Evolutionary conservation across 2,113 vertebrate genomes (phyloP).

Genomic region (Trichechus manatus): DNA sequence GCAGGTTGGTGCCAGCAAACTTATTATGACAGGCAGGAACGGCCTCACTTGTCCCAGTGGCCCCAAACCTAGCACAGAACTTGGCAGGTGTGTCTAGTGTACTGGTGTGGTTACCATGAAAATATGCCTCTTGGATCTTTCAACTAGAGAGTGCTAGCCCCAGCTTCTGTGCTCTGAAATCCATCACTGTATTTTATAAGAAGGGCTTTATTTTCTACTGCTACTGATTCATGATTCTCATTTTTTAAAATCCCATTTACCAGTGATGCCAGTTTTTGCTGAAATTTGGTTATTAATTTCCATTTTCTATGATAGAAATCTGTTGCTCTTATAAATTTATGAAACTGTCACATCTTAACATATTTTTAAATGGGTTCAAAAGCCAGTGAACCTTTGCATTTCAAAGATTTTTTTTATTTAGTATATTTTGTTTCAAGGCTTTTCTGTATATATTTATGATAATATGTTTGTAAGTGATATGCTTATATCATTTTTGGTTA

Average conservation of each 20-base stretch:
- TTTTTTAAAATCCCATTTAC: neutral
- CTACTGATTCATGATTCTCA: neutral
- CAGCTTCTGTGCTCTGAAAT: neutral
- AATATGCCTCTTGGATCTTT: neutral
- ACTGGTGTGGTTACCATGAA: neutral
- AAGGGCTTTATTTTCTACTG: neutral
- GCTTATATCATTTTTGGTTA: conserved; percentile 27
- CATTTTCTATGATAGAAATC: conserved; percentile 21
- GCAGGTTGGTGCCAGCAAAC: neutral
- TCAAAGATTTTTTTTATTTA: conserved; percentile 44
- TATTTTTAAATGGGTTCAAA: conserved; percentile 18
- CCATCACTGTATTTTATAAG: neutral
- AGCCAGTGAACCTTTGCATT: conserved; percentile 3
- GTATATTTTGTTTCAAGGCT: conserved; percentile 33
- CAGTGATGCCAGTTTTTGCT: neutral
- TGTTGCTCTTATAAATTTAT: neutral
- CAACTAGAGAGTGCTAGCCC: neutral
- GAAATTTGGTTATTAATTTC: conserved; percentile 39
- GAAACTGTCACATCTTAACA: conserved; percentile 1
- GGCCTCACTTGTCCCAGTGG: neutral
- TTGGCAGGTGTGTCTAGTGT: neutral
- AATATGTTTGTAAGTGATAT: conserved; percentile 50
- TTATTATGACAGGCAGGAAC: neutral
- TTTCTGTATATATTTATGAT: conserved; percentile 17
- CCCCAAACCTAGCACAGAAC: neutral